Evolutionary conservation across 2,888 invertebrate species (phyloP), one percentile per base, ranked within the genome.

Genomic region (Drosophila longiperda): DNA sequence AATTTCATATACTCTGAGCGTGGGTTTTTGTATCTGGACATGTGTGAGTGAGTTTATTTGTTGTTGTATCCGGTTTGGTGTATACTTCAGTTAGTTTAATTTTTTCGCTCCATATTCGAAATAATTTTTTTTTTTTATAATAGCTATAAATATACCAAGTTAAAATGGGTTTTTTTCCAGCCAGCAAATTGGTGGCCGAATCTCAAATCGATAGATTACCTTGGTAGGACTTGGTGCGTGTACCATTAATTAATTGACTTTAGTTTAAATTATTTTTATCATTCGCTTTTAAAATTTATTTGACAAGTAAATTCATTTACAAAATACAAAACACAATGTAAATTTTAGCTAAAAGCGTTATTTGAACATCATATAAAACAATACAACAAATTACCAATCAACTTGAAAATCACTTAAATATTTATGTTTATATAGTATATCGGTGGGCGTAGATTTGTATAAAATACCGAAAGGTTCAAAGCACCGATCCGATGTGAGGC

Each of bases 161-260:
- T 23, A 20, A 42, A 62, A 48, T 53, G 48, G 36, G 67, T 73
- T 78, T 78, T 48, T 70, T 55, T 64, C 33, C 48, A 63, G 60
- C 23, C 15, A 33, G 29, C 26, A 12, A 67, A 34, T 26, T 71
- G 76, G 78, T 63, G 75, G 76, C 80, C 26, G 32, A 49, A 34
- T 33, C 12, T 33, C 45, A 49, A 69, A 76, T 78, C 87, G 89
- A 85, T 89, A 76, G 76, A 89, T 88, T 70, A 78, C 48, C 81
- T 80, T 72, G 70, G 78, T 78, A 88, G 74, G 78, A 77, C 11
- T 66, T 60, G 57, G 66, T 40, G 74, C 70, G 61, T 77, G 73
- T 73, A 76, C 82, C 76, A 82, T 87, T 85, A 82, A 84, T 84
- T 65, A 77, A 63, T 58, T 55, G 63, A 79, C 75, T 85, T 87